Percentiles rank a stretch among this genome's conserved stretches.
phyloP scores from a whole-genome alignment of 2,797 vertebrate genomes.

The Adelosebastes latens region DNA sequence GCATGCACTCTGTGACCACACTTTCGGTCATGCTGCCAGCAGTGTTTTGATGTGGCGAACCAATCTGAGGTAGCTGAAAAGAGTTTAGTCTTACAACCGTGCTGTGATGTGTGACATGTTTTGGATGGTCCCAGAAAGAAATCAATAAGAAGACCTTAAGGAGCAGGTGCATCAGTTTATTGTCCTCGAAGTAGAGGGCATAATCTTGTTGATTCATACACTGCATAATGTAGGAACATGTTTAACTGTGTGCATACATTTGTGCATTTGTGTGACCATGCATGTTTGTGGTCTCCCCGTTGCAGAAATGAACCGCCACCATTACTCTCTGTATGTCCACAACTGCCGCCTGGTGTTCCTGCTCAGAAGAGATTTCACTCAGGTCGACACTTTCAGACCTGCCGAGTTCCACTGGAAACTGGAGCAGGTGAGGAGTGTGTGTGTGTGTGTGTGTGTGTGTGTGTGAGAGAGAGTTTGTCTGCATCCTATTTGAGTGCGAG shows the following conservation, averaged over 20 bases:
- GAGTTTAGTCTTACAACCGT: not conserved
- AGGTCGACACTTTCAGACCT: conserved; percentile 93
- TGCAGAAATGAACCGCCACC: conserved; percentile 97
- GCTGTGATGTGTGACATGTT: not conserved
- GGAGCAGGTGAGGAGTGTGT: conserved; percentile 88
- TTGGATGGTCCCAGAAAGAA: not conserved
- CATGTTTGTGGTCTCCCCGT: conserved; percentile 10
- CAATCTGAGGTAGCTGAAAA: not conserved
- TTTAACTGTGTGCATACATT: conserved; percentile 4
- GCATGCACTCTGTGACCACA: not conserved
- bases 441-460: conserved; percentile 9
- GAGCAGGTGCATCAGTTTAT: not conserved
- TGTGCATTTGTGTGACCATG: not conserved
- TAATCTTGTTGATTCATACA: not conserved
- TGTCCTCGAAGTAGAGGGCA: not conserved
- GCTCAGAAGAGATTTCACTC: conserved; percentile 93
- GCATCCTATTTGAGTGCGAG: conserved; percentile 18
- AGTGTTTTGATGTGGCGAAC: not conserved
- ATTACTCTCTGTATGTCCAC: conserved; percentile 96
- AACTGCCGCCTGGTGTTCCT: conserved; percentile 97
- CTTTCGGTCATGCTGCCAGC: not conserved
- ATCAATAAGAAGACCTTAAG: not conserved
- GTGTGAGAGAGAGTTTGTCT: conserved; percentile 1
- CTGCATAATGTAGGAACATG: not conserved
- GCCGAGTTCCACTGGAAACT: conserved; percentile 99